These are phyloP conservation scores for Nycticebus coucang DNA, from an alignment of 2,113 vertebrate species.

Conservation along the genomic window DNA sequence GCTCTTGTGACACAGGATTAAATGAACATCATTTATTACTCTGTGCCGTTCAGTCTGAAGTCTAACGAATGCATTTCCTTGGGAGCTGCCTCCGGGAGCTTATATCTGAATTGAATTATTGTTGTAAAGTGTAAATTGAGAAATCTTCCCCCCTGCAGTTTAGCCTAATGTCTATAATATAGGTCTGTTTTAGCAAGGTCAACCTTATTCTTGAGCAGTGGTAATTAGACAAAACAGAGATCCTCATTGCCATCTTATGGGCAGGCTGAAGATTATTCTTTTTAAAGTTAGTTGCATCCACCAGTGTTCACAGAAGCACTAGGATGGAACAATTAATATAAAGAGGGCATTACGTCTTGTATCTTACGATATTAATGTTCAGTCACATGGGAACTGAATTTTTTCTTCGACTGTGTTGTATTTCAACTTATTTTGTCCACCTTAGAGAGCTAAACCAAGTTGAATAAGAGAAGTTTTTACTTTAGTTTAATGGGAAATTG, in stretches of 20 bases:
- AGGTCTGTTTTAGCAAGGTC: not conserved
- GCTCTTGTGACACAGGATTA: constrained; percentile 66
- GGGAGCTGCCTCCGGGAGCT: constrained; percentile 75
- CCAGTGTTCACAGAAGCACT: not conserved
- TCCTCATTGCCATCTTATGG: rapidly evolving
- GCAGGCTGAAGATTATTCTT: rapidly evolving
- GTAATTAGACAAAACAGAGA: not conserved
- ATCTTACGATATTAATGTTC: not conserved
- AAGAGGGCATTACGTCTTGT: rapidly evolving
- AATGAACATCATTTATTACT: constrained; percentile 77
- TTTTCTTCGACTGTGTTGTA: not conserved
- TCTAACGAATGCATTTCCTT: constrained; percentile 76
- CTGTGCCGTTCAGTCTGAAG: constrained; percentile 70
- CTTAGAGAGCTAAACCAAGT: not conserved
- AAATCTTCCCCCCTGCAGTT: not conserved
- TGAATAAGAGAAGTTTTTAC: not conserved
- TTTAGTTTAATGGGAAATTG: not conserved
- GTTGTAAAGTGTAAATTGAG: constrained; percentile 67
- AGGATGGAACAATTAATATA: not conserved
- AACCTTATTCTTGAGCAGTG: not conserved
- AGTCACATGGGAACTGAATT: not conserved
- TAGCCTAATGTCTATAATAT: not conserved
- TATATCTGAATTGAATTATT: constrained; percentile 75
- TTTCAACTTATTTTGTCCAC: not conserved
- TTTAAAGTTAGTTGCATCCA: not conserved